A percentile compares a stretch with the other conserved stretches of the same genome.
Conservation (phyloP, 2,797 vertebrate species). For the Gastrophryne carolinensis region DNA sequence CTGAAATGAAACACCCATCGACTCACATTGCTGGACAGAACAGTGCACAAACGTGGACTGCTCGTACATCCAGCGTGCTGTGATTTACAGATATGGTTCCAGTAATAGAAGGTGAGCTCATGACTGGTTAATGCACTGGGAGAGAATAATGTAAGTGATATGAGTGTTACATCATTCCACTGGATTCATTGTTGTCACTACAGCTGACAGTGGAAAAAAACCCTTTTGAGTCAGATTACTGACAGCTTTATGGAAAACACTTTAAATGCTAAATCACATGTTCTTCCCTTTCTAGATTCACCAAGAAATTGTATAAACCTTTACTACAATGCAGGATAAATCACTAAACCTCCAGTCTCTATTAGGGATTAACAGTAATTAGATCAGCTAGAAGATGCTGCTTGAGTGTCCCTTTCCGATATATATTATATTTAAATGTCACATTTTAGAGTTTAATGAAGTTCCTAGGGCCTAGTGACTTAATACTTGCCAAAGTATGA, state of each 20-base stretch:
- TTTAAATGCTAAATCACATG: conserved; percentile 25
- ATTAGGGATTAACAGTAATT: neutral
- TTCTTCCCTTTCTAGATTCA: neutral
- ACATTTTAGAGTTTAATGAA: neutral
- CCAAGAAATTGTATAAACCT: neutral
- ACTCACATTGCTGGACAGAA: conserved; percentile 1
- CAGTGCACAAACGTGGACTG: conserved; percentile 53
- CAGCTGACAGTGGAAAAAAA: conserved; percentile 74
- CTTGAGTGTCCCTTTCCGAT: neutral
- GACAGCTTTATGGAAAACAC: conserved; percentile 44
- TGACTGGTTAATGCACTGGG: conserved; percentile 77
- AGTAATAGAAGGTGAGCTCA: conserved; percentile 87
- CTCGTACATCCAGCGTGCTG: conserved; percentile 60
- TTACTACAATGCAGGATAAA: neutral
- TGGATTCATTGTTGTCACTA: conserved; percentile 78
- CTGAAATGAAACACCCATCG: conserved; percentile 21
- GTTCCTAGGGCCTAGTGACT: neutral
- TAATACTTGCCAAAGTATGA: neutral
- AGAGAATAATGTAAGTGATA: conserved; percentile 88
- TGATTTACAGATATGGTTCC: conserved; percentile 81
- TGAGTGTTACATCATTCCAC: conserved; percentile 91
- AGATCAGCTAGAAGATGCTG: neutral
- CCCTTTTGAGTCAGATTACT: conserved; percentile 49
- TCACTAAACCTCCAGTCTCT: neutral
- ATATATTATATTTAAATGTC: neutral